Conservation (phyloP, 35 echinoderm and acorn worm genomes). For the Ophiothrix spiculata region DNA sequence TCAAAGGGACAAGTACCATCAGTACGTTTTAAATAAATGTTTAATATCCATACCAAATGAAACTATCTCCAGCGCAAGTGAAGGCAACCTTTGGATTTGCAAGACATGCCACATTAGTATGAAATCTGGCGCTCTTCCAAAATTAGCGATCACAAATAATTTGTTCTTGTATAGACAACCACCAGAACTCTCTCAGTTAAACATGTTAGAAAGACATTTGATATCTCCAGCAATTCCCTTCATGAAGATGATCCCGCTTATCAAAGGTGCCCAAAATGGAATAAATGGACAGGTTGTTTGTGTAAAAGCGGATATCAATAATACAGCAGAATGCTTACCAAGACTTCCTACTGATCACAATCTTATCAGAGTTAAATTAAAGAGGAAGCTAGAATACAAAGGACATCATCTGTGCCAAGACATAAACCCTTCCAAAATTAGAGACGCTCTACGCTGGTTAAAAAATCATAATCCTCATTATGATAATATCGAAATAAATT, state of each 20-base stretch:
- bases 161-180: constrained; percentile 11
- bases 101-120: neutral
- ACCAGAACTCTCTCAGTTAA: neutral
- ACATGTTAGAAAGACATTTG: constrained; percentile 29
- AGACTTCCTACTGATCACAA: constrained; percentile 16
- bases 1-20: neutral
- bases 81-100: neutral
- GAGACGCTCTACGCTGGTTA: neutral
- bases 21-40: neutral
- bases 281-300: constrained; percentile 66
- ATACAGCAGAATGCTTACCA: constrained; percentile 40
- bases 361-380: constrained; percentile 56
- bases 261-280: constrained; percentile 39
- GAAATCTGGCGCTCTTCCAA: neutral
- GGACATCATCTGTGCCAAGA: constrained; percentile 54
- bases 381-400: constrained; percentile 60
- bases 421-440: neutral
- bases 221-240: constrained; percentile 43
- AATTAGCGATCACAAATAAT: constrained; percentile 3
- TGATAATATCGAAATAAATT: neutral
- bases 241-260: constrained; percentile 44
- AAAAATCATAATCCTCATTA: constrained; percentile 3
- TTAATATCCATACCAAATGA: neutral
- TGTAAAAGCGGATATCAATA: constrained; percentile 48
- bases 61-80: neutral